Conservation (phyloP, 2,888 invertebrate genomes). For the Shargacucullia verbasci region DNA sequence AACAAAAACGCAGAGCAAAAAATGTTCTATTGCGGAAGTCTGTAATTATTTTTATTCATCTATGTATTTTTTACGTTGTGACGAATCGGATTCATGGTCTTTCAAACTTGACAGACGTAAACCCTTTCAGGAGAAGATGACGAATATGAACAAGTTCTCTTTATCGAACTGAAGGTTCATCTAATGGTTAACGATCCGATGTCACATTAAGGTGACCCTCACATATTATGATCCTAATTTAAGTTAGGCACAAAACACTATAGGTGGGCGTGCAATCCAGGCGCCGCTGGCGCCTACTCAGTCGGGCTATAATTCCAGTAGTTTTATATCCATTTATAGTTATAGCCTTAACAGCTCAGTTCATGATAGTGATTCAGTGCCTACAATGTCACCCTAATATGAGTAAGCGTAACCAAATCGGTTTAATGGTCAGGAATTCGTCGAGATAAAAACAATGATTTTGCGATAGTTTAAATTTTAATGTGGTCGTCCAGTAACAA, state of each 20-base stretch:
- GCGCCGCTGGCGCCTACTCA: conserved; percentile 39
- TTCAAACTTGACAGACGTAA: conserved; percentile 15
- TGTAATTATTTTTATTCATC: conserved; percentile 43
- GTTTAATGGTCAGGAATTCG: background rate
- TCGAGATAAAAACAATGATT: background rate
- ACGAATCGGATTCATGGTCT: conserved; percentile 32
- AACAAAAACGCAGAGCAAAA: conserved; percentile 51
- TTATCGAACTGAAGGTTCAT: too few relatives aligned
- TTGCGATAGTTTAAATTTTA: background rate
- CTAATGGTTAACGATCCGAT: too few relatives aligned
- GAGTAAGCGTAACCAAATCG: conserved; percentile 25
- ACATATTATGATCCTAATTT: conserved; percentile 7
- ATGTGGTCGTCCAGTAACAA: too few relatives aligned
- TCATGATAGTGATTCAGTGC: conserved; percentile 25
- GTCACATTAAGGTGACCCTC: conserved; percentile 8
- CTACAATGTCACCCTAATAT: conserved; percentile 42
- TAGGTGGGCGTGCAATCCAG: conserved; percentile 45
- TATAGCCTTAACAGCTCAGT: conserved; percentile 19
- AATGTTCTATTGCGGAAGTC: conserved; percentile 50
- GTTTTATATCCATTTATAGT: conserved; percentile 55
- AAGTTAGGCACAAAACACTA: conserved; percentile 12
- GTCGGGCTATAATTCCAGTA: conserved; percentile 37
- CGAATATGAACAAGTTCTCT: too few relatives aligned
- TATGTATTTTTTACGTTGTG: conserved; percentile 35
- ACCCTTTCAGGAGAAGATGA: too few relatives aligned